phyloP scores from a whole-genome alignment of 2,797 vertebrate species.

The Coracias cyanogaster region DNA sequence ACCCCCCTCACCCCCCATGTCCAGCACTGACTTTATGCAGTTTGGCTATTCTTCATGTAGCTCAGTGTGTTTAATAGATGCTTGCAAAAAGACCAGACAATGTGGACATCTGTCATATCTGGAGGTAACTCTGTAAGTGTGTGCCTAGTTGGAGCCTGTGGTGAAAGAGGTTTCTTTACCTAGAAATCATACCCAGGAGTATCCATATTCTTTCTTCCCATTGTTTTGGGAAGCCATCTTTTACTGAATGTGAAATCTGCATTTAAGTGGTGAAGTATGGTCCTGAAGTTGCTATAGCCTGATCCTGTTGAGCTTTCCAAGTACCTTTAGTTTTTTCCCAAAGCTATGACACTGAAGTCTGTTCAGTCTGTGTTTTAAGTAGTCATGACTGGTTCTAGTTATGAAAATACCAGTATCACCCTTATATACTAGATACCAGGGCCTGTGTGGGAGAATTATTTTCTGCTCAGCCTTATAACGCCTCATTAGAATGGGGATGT shows the following conservation, averaged over 20 bases:
- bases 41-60: not conserved
- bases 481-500: slow-evolving; percentile 52
- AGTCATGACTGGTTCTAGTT: slow-evolving; percentile 38
- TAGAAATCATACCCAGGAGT: not conserved
- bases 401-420: slow-evolving; percentile 44
- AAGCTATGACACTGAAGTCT: slow-evolving; percentile 11
- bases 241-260: not conserved
- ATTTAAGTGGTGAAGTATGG: not conserved
- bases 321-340: not conserved
- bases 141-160: not conserved
- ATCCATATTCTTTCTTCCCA: not conserved
- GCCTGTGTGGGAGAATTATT: not conserved
- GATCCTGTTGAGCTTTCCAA: not conserved
- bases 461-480: slow-evolving; percentile 55
- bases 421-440: not conserved
- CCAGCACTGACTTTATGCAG: not conserved
- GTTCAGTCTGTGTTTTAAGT: slow-evolving; percentile 25
- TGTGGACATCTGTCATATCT: not conserved
- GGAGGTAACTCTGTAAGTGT: not conserved
- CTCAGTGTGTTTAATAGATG: not conserved
- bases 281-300: not conserved
- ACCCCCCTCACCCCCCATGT: not conserved
- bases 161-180: not conserved
- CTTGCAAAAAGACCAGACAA: not conserved
- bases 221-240: not conserved